Base-by-base conservation (phyloP, 1,140 invertebrate species). In the Helicoverpa zea region DNA sequence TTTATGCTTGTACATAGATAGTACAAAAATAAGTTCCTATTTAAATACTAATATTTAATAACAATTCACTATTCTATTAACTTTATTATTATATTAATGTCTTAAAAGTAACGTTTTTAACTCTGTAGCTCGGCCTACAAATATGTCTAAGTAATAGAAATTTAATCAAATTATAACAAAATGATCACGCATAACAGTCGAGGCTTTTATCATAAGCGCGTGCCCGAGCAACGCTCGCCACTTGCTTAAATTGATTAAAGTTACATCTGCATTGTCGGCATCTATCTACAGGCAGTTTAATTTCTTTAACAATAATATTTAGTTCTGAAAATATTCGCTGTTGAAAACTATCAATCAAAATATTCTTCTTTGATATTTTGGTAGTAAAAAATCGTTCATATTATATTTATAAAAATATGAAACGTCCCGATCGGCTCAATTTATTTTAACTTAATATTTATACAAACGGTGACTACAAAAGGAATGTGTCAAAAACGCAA, bases 131-230 rank as follows among this genome's bases (percentile, higher is more conserved):
- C 29, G 64, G 77, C 80, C 64, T 87, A 89, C 79, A 87, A 87
- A 88, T 70, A 86, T 88, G 14, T 64, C 18, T 58, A 49, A 87
- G 87, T 87, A 91, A 92, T 91, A 89, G 89, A 91, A 94, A 89
- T 92, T 91, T 90, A 94, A 94, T 94, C 89, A 94, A 94, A 93
- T 92, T 93, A 85, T 90, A 92, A 91, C 89, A 90, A 91, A 93
- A 91, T 92, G 88, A 92, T 86, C 86, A 84, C 83, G 81, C 81
- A 61, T 82, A 90, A 77, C 87, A 89, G 92, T 89, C 77, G 74
- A 63, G 72, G 75, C 81, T 90, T 91, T 93, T 90, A 90, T 90
- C 87, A 86, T 83, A 80, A 86, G 87, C 90, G 86, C 93, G 92
- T 93, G 93, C 90, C 82, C 72, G 70, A 81, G 81, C 85, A 86